Evolutionary conservation across 2,113 vertebrate species (phyloP), one percentile per base, ranked within the genome.

Genomic region (Nannobrachium achirus): DNA sequence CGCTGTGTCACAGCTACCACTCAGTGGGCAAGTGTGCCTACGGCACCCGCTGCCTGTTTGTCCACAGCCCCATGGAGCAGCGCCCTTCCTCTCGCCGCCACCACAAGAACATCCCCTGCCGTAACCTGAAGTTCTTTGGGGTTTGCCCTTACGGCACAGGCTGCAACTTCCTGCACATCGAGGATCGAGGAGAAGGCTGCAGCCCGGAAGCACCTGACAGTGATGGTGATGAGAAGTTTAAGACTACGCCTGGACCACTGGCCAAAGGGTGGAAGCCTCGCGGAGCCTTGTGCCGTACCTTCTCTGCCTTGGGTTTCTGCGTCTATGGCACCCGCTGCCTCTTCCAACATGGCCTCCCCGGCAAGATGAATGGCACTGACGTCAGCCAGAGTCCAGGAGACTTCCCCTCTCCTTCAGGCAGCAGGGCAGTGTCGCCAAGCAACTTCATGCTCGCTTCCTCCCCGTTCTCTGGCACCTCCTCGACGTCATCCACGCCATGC

Each of bases 1-100:
- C 93, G 80, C 42, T 91, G 62, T 94, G 93, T 16, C 90, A 90
- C 39, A 89, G 89, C 80, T 94, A 80, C 83, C 93, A 94, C 80
- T 15, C 86, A 0, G 73, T 80, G 0, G 91, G 93, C 41, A 87
- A 83, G 84, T 94, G 93, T 13, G 83, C 86, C 69, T 94, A 93
- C 3, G 92, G 92, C 53, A 89, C 67, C 66, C 93, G 93, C 52
- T 94, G 93, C 62, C 83, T 93, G 18, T 94, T 94, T 0, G 93
- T 92, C 15, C 93, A 94, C 78, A 73, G 11, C 53, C 53, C 90
- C 3, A 62, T 86, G 0, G 93, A 94, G 86, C 91, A 90, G 79
- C 85, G 93, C 2, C 86, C 81, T 0, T 7, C 71, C 20, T 45
- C 58, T 0, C 81, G 67, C 0, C 71, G 66, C 0, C 86, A 71